Conservation (phyloP, 1,140 invertebrate species). For the Riptortus pedestris region DNA sequence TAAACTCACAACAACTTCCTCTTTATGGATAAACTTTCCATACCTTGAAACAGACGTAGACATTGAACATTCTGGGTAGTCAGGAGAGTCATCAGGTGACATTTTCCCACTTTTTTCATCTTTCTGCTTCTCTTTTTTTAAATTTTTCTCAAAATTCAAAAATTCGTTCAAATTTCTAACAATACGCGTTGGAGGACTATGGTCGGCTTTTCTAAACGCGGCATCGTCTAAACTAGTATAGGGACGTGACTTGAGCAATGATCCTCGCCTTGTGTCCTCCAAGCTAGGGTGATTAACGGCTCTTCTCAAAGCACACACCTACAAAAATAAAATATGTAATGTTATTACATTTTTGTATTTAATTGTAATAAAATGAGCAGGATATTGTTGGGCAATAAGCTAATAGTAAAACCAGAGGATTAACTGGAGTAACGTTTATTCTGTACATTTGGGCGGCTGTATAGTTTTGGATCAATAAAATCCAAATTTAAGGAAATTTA, state of each 20-base stretch:
- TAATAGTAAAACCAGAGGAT: too few relatives aligned
- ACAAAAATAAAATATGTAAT: conserved; percentile 20
- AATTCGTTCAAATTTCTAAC: conserved; percentile 78
- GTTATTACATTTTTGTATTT: too few relatives aligned
- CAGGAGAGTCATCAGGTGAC: conserved; percentile 63
- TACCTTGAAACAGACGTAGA: conserved; percentile 64
- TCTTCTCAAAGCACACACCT: conserved; percentile 28
- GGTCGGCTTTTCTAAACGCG: conserved; percentile 21
- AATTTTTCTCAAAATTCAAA: conserved; percentile 51
- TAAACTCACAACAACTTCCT: too few relatives aligned
- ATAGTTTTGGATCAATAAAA: too few relatives aligned
- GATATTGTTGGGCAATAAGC: too few relatives aligned
- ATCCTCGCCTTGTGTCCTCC: conserved; percentile 23
- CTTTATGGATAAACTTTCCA: too few relatives aligned
- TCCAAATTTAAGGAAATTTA: too few relatives aligned
- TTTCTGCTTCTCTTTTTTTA: conserved; percentile 30
- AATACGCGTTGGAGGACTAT: conserved; percentile 42
- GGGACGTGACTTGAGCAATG: conserved; percentile 29
- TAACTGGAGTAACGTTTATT: too few relatives aligned
- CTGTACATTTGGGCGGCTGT: too few relatives aligned
- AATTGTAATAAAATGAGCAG: too few relatives aligned
- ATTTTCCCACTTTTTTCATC: conserved; percentile 44
- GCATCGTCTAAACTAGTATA: conserved; percentile 37
- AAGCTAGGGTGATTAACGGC: conserved; percentile 30
- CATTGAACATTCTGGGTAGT: conserved; percentile 63